Conservation (phyloP, 2,888 invertebrate genomes). For the Eulithis prunata region DNA sequence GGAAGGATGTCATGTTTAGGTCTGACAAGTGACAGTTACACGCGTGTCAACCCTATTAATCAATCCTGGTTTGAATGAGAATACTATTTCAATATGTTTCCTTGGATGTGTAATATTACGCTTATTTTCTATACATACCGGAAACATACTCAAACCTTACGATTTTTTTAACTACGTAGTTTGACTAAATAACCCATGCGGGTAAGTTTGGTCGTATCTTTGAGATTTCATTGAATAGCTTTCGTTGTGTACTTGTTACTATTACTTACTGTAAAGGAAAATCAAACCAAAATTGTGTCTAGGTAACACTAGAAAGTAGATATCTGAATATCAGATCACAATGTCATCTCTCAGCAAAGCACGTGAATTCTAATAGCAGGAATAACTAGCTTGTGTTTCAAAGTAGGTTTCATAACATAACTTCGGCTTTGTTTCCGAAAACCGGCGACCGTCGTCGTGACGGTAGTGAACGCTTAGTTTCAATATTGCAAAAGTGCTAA, state of each 20-base stretch:
- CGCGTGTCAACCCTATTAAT: constrained; percentile 35
- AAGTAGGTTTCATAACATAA: constrained; percentile 1
- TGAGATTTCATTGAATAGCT: too few relatives aligned
- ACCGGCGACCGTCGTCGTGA: background rate
- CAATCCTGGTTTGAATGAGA: constrained; percentile 38
- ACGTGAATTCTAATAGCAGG: background rate
- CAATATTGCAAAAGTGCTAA: too few relatives aligned
- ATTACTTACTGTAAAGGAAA: too few relatives aligned
- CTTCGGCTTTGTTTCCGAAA: background rate
- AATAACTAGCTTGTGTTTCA: background rate
- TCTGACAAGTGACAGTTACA: constrained; percentile 42
- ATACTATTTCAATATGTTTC: background rate
- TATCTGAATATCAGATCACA: background rate
- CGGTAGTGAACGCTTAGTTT: background rate
- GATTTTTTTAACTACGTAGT: too few relatives aligned
- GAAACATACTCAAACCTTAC: too few relatives aligned
- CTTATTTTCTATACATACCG: too few relatives aligned
- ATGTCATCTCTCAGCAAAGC: background rate
- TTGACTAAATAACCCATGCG: too few relatives aligned
- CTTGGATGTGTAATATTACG: too few relatives aligned
- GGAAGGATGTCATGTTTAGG: constrained; percentile 46
- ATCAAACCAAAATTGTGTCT: background rate
- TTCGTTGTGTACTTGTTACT: too few relatives aligned
- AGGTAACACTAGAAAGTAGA: background rate
- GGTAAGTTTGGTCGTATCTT: too few relatives aligned